A percentile compares a stretch with the other conserved stretches of the same genome.
These are phyloP conservation scores for Pyxicephalus adspersus DNA, from an alignment of 2,113 vertebrate species.

Conservation along the genomic window DNA sequence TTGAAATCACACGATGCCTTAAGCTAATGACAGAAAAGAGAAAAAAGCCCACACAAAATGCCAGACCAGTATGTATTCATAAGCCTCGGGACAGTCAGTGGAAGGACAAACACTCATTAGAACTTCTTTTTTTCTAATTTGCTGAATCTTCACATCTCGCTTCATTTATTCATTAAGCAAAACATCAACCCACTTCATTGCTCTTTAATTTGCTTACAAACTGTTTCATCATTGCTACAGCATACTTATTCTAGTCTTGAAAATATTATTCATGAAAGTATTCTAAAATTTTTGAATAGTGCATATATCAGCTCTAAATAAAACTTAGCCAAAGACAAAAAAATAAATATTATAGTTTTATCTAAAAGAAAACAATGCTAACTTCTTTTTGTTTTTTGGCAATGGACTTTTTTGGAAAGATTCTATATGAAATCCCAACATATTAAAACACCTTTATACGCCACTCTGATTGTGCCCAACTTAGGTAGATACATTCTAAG, in stretches of 20 bases:
- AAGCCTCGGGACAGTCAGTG: constrained; percentile 55
- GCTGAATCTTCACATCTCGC: constrained; percentile 48
- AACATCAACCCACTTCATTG: constrained; percentile 24
- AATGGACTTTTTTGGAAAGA: too few species aligned
- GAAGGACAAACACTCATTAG: constrained; percentile 56
- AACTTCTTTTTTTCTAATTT: constrained; percentile 34
- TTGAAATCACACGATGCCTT: constrained; percentile 58
- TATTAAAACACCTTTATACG: not conserved
- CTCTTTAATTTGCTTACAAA: constrained; percentile 38
- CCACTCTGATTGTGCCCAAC: too few species aligned
- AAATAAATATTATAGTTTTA: too few species aligned
- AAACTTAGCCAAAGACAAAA: too few species aligned
- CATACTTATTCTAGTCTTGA: not conserved
- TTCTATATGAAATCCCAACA: too few species aligned
- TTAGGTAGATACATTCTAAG: too few species aligned
- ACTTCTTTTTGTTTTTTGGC: too few species aligned
- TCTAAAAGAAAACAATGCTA: too few species aligned
- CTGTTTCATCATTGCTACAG: not conserved
- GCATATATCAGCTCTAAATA: too few species aligned
- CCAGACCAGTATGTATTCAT: constrained; percentile 51
- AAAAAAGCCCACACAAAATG: constrained; percentile 47
- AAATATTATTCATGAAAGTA: not conserved
- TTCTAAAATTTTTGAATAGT: not conserved
- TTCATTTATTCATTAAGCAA: constrained; percentile 51
- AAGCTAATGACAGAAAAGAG: constrained; percentile 53